Conservation (phyloP, 2,888 invertebrate species). For the Limnephilus rhombicus region DNA sequence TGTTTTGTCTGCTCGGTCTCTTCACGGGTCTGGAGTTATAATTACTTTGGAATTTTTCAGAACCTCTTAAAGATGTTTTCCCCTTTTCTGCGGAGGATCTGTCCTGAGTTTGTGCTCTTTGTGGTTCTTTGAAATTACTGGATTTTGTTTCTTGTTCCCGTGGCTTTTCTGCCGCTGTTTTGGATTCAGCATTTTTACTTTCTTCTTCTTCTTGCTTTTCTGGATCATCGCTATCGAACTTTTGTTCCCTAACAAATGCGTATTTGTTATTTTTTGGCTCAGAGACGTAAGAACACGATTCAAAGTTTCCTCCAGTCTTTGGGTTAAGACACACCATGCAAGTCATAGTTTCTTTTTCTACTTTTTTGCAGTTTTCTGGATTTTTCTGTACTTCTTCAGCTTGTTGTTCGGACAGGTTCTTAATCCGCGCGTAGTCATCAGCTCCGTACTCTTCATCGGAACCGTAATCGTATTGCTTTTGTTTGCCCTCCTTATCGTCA, state of each 20-base stretch:
- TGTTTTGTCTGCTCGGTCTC: conserved; percentile 25
- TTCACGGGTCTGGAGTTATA: conserved; percentile 15
- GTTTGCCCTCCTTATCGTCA: conserved; percentile 71
- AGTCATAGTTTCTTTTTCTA: conserved; percentile 81
- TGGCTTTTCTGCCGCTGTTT: conserved; percentile 67
- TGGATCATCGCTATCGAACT: conserved; percentile 79
- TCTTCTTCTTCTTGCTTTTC: conserved; percentile 74
- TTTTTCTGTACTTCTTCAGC: conserved; percentile 81
- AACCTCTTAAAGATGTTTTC: conserved; percentile 53
- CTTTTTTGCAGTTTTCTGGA: conserved; percentile 82
- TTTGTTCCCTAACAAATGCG: conserved; percentile 82
- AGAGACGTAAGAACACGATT: conserved; percentile 88
- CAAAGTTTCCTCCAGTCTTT: conserved; percentile 86
- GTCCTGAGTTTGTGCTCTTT: background rate
- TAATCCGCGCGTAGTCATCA: conserved; percentile 78
- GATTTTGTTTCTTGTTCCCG: conserved; percentile 41
- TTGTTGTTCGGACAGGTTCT: conserved; percentile 80
- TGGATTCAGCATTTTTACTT: conserved; percentile 68
- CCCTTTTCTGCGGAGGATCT: background rate
- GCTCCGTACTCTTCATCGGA: conserved; percentile 77
- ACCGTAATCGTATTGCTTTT: conserved; percentile 75
- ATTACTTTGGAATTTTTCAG: conserved; percentile 56
- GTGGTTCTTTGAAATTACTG: conserved; percentile 34
- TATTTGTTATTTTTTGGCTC: conserved; percentile 85
- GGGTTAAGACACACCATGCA: conserved; percentile 87